Base-by-base conservation (phyloP, 2,888 invertebrate genomes). In the Drosophila subquinaria region DNA sequence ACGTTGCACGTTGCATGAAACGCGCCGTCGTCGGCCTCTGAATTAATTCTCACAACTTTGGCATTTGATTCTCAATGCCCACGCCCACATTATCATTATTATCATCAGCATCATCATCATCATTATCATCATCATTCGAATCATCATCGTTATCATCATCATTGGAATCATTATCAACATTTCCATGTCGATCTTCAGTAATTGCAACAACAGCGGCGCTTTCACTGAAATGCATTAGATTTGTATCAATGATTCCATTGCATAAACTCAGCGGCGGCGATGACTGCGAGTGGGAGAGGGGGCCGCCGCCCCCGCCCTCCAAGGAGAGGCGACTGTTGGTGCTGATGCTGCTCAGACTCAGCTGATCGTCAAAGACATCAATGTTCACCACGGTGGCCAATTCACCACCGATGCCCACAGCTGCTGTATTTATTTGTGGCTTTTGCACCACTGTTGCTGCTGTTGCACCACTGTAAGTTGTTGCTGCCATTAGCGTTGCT, bases 301-400 rank as follows among this genome's bases (percentile, higher is more conserved):
- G 95, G 94, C 23, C 23, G 0, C 27, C 27, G 27, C 27, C 27
- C 27, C 27, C 27, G 0, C 27, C 95, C 89, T 96, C 96, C 57
- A 95, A 93, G 0, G 96, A 97, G 13, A 96, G 96, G 60, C 96
- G 95, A 86, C 96, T 96, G 11, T 96, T 95, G 0, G 97, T 96
- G 91, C 97, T 97, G 89, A 97, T 96, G 92, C 97, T 97, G 92
- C 97, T 97, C 38, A 97, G 96, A 91, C 97, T 97, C 55, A 97
- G 93, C 90, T 97, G 97, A 91, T 97, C 97, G 53, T 94, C 95
- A 40, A 91, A 91, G 35, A 88, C 83, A 82, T 96, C 95, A 23
- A 94, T 94, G 57, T 91, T 90, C 20, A 91, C 91, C 74, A 95
- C 88, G 64, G 95, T 96, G 68, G 95, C 95, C 65, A 83, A 74